phyloP scores from a whole-genome alignment of 1,140 invertebrate genomes.

The Drosophila neocordata region DNA sequence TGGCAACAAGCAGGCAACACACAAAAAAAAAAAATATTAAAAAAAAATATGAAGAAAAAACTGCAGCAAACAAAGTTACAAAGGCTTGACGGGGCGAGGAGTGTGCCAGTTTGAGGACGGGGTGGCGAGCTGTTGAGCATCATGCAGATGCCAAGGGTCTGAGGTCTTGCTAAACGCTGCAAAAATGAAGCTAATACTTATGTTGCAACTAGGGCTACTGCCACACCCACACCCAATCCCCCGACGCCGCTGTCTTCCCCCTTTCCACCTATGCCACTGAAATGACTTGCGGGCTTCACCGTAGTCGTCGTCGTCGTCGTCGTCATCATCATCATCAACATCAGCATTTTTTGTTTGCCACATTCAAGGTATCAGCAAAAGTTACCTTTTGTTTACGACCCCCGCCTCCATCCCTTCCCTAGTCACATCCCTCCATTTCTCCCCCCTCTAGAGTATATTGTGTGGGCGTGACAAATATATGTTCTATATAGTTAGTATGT shows the following conservation, averaged over 20 bases:
- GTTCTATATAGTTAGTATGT: conserved; percentile 27
- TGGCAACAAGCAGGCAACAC: conserved; percentile 50
- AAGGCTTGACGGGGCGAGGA: conserved; percentile 45
- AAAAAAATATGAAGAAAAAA: conserved; percentile 30
- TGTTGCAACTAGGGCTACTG: conserved; percentile 66
- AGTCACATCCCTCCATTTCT: neutral
- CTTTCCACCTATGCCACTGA: conserved; percentile 40
- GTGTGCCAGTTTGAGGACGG: neutral
- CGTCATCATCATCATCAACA: conserved; percentile 37
- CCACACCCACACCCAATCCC: conserved; percentile 16
- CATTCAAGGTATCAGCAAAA: conserved; percentile 52
- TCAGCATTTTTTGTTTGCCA: conserved; percentile 11
- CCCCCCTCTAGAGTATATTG: conserved; percentile 29
- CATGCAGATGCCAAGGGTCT: conserved; percentile 4
- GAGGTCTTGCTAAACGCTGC: conserved; percentile 60
- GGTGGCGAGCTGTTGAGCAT: neutral
- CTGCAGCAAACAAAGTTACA: conserved; percentile 70
- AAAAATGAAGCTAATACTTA: conserved; percentile 78
- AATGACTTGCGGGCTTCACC: conserved; percentile 66
- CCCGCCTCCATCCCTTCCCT: neutral
- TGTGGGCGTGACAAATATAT: conserved; percentile 67
- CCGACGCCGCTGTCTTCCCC: neutral
- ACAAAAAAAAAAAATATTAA: conserved; percentile 10
- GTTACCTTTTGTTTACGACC: conserved; percentile 50
- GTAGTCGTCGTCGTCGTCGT: conserved; percentile 42